Base-by-base conservation (phyloP, 2,113 vertebrate genomes). In the Laticauda laticaudata region DNA sequence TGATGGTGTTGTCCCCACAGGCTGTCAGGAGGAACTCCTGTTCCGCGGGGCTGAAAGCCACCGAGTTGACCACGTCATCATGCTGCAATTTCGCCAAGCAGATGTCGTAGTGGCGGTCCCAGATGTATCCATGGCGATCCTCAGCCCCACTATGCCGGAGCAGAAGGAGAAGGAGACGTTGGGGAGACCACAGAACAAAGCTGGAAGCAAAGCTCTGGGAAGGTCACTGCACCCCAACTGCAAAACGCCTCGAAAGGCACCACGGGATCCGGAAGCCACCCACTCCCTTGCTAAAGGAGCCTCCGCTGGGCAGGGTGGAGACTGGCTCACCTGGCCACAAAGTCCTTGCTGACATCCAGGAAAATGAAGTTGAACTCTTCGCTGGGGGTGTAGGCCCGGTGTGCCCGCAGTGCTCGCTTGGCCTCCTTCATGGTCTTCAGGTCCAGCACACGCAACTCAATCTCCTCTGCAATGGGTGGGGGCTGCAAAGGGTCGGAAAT, bases 291-390 rank as follows among this genome's bases (percentile, higher is more conserved):
- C 59, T 29, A 14, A 29, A 29, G 59, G 59, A 64, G 26, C 64
- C 64, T 34, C n/a, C n/a, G 2, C n/a, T 34, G 64, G 7, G 43
- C 39, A 12, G 23, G 20, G 18, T 3, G 15, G 29, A 20, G 18
- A 18, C 6, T 8, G 4, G 10, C 96, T 85, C 92, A 99, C 99
- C 99, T 99, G 54, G 99, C 99, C 15, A 99, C 99, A 0, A 99
- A 99, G 97, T 99, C 99, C 91, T 97, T 98, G 98, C 99, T 99
- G 97, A 99, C 99, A 0, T 99, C 99, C 4, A 99, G 97, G 96
- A 99, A 99, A 96, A 99, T 99, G 95, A 99, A 99, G 98, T 99
- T 99, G 96, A 98, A 99, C 96, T 99, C 99, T 4, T 99, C 99
- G 0, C 99, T 99, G 45, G 99, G 99, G 0, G 99, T 99, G 97